Conservation (phyloP, 2,888 invertebrate genomes). For the Terebella lapidaria region DNA sequence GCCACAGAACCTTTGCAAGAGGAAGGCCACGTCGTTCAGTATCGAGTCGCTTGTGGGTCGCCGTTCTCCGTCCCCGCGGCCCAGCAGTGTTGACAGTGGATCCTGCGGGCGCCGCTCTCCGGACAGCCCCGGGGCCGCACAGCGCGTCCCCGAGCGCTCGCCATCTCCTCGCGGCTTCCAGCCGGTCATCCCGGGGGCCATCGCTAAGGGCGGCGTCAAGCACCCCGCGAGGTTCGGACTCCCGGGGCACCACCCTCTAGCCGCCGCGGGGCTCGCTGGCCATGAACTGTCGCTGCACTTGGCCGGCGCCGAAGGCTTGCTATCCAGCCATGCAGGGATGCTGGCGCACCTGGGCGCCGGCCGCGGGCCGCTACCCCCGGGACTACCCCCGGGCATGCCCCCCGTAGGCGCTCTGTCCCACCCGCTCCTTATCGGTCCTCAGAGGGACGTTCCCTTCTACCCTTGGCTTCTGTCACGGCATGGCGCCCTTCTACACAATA, state of each 20-base stretch:
- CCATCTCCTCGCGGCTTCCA: neutral
- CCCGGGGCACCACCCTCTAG: neutral
- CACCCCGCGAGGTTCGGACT: neutral
- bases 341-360: neutral
- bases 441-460: neutral
- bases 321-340: neutral
- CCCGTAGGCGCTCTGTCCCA: neutral
- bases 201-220: neutral
- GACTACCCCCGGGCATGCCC: neutral
- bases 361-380: no score
- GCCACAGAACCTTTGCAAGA: no score
- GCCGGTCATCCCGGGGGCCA: neutral
- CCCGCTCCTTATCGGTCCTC: neutral
- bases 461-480: neutral
- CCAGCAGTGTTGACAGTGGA: neutral
- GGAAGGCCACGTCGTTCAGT: neutral
- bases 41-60: conserved; percentile 1
- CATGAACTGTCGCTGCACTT: neutral
- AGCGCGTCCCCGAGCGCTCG: neutral
- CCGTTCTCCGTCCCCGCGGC: neutral
- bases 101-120: neutral
- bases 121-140: neutral
- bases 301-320: neutral
- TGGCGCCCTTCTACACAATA: neutral
- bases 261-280: neutral